A percentile compares a stretch with the other conserved stretches of the same genome.
These are phyloP conservation scores for Ichneumon xanthorius DNA, from an alignment of 2,888 invertebrate genomes.

Conservation along the genomic window DNA sequence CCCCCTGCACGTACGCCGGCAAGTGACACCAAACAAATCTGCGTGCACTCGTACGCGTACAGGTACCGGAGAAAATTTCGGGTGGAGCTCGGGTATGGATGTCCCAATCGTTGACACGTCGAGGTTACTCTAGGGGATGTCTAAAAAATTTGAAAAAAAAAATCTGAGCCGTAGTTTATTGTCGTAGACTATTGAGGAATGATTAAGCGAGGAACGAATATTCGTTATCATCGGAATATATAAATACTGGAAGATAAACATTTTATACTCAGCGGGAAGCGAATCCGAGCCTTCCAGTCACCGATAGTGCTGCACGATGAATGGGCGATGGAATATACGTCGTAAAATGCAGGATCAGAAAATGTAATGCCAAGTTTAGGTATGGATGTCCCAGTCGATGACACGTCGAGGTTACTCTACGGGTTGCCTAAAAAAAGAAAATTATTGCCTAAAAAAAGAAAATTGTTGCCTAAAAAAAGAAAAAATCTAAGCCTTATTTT, in stretches of 20 bases:
- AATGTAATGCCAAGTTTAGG: not conserved
- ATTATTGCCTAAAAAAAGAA: not conserved
- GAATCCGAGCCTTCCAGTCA: too few relatives aligned
- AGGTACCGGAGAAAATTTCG: slow-evolving; percentile 48
- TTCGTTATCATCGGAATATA: too few relatives aligned
- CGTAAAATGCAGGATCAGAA: slow-evolving; percentile 26
- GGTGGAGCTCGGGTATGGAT: not conserved
- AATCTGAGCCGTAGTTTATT: too few relatives aligned
- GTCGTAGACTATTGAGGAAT: too few relatives aligned
- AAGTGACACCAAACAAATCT: slow-evolving; percentile 84
- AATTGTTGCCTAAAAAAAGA: not conserved
- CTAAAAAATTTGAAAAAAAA: not conserved
- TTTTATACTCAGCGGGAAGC: too few relatives aligned
- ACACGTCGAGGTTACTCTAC: not conserved
- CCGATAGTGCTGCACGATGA: not conserved
- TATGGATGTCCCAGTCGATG: slow-evolving; percentile 14
- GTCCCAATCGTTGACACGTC: slow-evolving; percentile 15
- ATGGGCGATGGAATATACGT: not conserved
- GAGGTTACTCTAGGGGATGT: not conserved
- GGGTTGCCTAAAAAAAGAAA: not conserved
- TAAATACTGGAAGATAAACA: too few relatives aligned
- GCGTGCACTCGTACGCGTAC: slow-evolving; percentile 70
- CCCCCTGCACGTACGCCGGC: slow-evolving; percentile 74
- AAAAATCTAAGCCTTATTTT: not conserved
- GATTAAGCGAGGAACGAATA: too few relatives aligned